phyloP scores from a whole-genome alignment of 2,797 vertebrate species.

The Staurois parvus region DNA sequence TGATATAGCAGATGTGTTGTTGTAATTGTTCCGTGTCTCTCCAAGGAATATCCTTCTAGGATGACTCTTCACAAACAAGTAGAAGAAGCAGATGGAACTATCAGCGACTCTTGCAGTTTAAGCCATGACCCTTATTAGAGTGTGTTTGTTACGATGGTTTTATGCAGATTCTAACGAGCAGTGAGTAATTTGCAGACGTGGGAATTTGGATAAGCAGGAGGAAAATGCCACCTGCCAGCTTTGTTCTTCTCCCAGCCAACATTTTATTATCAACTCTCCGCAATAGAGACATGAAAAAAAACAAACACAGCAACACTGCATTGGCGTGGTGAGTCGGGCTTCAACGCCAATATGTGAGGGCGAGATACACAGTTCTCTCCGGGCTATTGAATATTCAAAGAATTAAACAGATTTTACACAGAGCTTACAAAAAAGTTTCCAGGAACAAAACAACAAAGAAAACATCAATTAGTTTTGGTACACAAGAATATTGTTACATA shows the following conservation, averaged over 20 bases:
- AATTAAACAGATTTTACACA: background rate
- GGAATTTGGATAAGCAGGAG: slow-evolving; percentile 7
- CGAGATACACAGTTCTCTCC: background rate
- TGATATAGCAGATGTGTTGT: background rate
- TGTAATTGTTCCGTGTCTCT: background rate
- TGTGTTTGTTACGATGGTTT: slow-evolving; percentile 1
- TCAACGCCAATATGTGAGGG: background rate
- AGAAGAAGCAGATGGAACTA: background rate
- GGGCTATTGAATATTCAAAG: background rate
- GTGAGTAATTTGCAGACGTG: slow-evolving; percentile 3
- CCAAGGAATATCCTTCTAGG: background rate
- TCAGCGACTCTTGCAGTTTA: background rate
- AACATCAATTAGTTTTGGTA: no score
- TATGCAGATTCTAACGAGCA: slow-evolving; percentile 14
- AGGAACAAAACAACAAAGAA: no score
- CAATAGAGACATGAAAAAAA: background rate
- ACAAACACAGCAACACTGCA: background rate
- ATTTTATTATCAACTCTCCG: slow-evolving; percentile 6
- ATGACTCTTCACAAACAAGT: background rate
- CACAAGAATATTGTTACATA: no score
- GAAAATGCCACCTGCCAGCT: background rate
- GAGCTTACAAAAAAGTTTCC: no score
- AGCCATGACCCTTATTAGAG: background rate
- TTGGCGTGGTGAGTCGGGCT: background rate
- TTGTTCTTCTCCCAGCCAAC: slow-evolving; percentile 8